Conservation (phyloP, 2,888 invertebrate species). For the Cryptocephalus primarius region DNA sequence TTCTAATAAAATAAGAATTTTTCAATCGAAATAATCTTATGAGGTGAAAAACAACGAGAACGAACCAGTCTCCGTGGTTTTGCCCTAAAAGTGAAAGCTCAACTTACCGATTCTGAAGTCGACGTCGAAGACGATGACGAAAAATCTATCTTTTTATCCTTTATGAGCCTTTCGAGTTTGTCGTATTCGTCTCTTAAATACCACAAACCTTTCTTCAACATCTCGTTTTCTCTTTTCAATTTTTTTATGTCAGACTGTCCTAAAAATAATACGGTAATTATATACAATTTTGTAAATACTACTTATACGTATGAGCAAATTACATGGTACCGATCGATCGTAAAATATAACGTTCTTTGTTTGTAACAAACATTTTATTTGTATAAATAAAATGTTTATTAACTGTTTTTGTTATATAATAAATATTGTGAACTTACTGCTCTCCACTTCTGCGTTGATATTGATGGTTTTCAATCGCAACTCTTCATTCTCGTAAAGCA, state of each 20-base stretch:
- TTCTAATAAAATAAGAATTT: too few species aligned
- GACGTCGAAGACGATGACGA: constrained; percentile 44
- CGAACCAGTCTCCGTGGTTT: too few species aligned
- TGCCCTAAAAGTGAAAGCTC: too few species aligned
- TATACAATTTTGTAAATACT: not conserved
- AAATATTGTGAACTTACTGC: constrained; percentile 46
- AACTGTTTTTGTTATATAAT: too few species aligned
- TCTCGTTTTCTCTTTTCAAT: constrained; percentile 77
- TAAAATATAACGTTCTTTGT: too few species aligned
- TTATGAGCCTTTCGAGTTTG: constrained; percentile 68
- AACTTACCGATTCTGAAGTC: constrained; percentile 34
- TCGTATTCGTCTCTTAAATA: constrained; percentile 82
- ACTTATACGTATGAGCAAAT: too few species aligned
- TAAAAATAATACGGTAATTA: too few species aligned
- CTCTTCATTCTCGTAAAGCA: constrained; percentile 92
- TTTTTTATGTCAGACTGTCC: constrained; percentile 86
- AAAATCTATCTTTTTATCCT: constrained; percentile 38
- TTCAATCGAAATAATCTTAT: too few species aligned
- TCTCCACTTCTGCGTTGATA: constrained; percentile 86
- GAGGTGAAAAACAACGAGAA: too few species aligned
- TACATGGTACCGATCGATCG: too few species aligned
- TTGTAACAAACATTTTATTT: too few species aligned
- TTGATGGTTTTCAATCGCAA: constrained; percentile 78
- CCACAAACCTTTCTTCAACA: constrained; percentile 77
- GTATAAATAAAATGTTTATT: too few species aligned